Percentiles rank a stretch among this genome's conserved stretches.
These are phyloP conservation scores for Lasioglossum marginatum DNA, from an alignment of 2,888 invertebrate genomes.

Conservation along the genomic window DNA sequence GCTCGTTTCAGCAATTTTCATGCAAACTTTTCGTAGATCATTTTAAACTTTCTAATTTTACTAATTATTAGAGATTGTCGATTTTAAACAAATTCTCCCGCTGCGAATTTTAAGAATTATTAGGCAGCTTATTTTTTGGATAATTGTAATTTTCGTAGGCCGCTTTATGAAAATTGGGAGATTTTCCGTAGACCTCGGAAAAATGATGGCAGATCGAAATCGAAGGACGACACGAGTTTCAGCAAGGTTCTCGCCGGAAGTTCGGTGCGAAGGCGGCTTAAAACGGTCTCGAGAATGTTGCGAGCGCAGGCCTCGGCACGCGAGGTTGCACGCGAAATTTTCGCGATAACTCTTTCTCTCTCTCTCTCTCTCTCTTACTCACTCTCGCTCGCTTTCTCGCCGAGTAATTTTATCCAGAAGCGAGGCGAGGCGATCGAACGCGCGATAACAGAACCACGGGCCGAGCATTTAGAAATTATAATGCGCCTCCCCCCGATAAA, in stretches of 20 bases:
- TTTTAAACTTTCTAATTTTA: too few relatives aligned
- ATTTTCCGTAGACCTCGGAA: neutral
- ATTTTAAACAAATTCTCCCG: too few relatives aligned
- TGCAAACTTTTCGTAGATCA: too few relatives aligned
- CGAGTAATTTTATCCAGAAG: conserved; percentile 57
- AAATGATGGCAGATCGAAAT: neutral
- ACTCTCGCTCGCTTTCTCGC: neutral
- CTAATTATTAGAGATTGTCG: too few relatives aligned
- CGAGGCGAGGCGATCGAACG: conserved; percentile 38
- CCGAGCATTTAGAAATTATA: conserved; percentile 59
- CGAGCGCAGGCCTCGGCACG: conserved; percentile 39
- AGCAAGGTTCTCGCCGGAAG: conserved; percentile 56
- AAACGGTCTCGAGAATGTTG: conserved; percentile 53
- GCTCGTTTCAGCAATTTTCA: too few relatives aligned
- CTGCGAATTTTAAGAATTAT: too few relatives aligned
- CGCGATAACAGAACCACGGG: conserved; percentile 51
- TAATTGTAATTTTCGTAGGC: neutral
- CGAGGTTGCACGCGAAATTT: conserved; percentile 59
- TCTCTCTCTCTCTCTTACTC: neutral
- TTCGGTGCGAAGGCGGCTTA: conserved; percentile 49
- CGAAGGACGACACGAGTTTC: conserved; percentile 25
- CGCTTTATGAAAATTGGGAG: neutral
- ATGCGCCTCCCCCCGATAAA: conserved; percentile 58
- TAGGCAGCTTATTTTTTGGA: too few relatives aligned
- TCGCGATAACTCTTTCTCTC: conserved; percentile 45